phyloP scores from a whole-genome alignment of 1,140 invertebrate species.

The Drosophila santomea region DNA sequence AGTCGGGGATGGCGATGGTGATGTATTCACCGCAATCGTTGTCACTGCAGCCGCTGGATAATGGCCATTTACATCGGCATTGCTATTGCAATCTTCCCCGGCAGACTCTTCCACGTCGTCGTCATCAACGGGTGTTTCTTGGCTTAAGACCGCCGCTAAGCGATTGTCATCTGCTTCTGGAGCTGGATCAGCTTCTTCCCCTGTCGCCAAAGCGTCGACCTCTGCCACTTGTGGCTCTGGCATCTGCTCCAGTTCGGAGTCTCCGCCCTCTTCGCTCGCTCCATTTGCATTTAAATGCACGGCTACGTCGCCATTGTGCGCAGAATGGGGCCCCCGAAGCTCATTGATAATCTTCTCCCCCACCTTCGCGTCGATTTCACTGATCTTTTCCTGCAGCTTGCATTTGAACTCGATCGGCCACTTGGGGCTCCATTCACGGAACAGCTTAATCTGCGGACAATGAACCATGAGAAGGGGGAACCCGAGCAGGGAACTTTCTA shows the following conservation, averaged over 20 bases:
- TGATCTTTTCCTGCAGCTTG: constrained; percentile 88
- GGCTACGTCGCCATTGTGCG: constrained; percentile 70
- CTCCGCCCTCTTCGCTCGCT: constrained; percentile 40
- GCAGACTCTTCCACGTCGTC: constrained; percentile 19
- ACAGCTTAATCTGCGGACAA: constrained; percentile 89
- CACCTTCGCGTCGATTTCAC: constrained; percentile 89
- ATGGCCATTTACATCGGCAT: constrained; percentile 62
- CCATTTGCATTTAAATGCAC: constrained; percentile 77
- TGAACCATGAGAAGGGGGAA: constrained; percentile 22
- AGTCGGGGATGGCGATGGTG: constrained; percentile 36
- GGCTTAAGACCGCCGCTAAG: constrained; percentile 72
- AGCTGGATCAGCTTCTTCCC: constrained; percentile 33
- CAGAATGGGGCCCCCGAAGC: constrained; percentile 60
- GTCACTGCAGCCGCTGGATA: constrained; percentile 66
- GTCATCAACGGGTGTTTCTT: constrained; percentile 79
- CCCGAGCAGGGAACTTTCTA: constrained; percentile 1
- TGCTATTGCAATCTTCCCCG: constrained; percentile 27
- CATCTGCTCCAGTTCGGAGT: constrained; percentile 52
- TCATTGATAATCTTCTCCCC: constrained; percentile 87
- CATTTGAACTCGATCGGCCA: constrained; percentile 92
- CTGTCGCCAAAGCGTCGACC: constrained; percentile 10
- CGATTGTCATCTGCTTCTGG: constrained; percentile 60
- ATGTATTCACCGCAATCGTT: constrained; percentile 72
- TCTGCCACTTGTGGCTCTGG: constrained; percentile 14
- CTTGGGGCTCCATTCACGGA: constrained; percentile 93